These are phyloP conservation scores for Sus scrofa DNA, from an alignment of 2,113 vertebrate genomes.

Conservation along the genomic window T2T-Sscrofa CM000818.6:80530001-80530500, in stretches of 20 bases:
- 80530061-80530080: not conserved
- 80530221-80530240: not conserved
- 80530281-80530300: not conserved
- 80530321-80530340: not conserved
- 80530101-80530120: not conserved
- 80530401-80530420: constrained; percentile 53
- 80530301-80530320: not conserved
- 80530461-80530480: constrained; percentile 79
- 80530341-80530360: constrained; percentile 8
- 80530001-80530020: not conserved
- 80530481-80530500: constrained; percentile 74
- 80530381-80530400: constrained; percentile 22
- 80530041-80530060: not conserved
- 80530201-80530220: not conserved
- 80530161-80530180: not conserved
- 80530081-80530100: not conserved
- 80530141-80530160: not conserved
- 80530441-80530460: constrained; percentile 81
- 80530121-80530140: not conserved
- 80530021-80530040: not conserved
- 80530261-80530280: not conserved
- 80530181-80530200: not conserved
- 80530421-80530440: constrained; percentile 72
- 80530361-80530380: not conserved
- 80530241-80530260: not conserved